Evolutionary conservation across 1,140 invertebrate species (phyloP), one percentile per base, ranked within the genome.

Genomic region (Tetramorium alpestre): DNA sequence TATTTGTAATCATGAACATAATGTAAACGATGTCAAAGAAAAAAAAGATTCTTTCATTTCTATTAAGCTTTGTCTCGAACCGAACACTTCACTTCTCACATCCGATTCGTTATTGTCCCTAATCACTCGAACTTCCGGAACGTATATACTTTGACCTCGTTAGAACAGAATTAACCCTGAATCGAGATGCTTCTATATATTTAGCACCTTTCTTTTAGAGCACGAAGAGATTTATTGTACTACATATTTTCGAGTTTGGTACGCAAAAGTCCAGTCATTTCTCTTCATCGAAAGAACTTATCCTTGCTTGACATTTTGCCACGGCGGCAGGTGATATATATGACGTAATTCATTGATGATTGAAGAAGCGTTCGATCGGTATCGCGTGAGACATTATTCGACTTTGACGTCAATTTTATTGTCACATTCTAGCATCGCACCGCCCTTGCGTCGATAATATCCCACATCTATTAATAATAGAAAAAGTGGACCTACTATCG

Each of bases 321-420:
- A 62, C 62, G 18, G n/a, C 64, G 58, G 81, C 60, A 75, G 33
- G 18, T 28, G 41, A 62, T 1, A 2, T 90, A 62, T 1, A 2
- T 90, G 81, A 89, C 69, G 86, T 85, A 88, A 85, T 88, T 88
- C 88, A 91, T 91, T 90, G 78, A 91, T 90, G 88, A 87, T 90
- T 88, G 69, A 85, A 62, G 62, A 67, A 38, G 7, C 28, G 33
- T 75, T 90, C 87, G 75, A 88, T 89, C 77, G 85, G 5, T 41
- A 80, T 64, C 44, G 58, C 18, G 18, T 54, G 51, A 67, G 64
- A 69, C 25, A 62, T 28, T 77, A 77, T 28, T 28, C 25, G 33
- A 69, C 62, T 67, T 80, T 22, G 47, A 81, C 49, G 62, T 69
- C 76, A 80, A 67, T 22, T 60, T 62, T 60, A 18, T 33, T 44